Evolutionary conservation across 1,140 invertebrate species (phyloP).

Genomic region (Grapholita molesta): DNA sequence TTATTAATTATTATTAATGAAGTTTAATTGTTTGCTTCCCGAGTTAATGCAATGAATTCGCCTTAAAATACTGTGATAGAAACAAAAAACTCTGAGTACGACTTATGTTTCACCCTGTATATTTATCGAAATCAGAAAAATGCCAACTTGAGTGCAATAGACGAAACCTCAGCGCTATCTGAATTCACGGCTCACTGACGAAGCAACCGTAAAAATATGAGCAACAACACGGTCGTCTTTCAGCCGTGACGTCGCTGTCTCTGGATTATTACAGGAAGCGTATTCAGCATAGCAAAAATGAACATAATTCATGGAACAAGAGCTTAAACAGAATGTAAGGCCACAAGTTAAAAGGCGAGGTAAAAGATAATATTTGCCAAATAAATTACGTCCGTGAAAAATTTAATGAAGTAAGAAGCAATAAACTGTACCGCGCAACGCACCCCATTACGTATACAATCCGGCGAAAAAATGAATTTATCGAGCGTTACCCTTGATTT

Average conservation of each 20-base stretch:
- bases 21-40: too few relatives aligned
- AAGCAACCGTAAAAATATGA: constrained; percentile 4
- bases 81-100: too few relatives aligned
- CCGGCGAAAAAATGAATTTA: constrained; percentile 8
- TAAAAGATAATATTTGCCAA: background rate
- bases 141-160: background rate
- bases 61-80: too few relatives aligned
- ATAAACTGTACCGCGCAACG: background rate
- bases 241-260: background rate
- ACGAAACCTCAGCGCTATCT: background rate
- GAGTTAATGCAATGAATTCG: too few relatives aligned
- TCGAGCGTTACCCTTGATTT: constrained; percentile 1
- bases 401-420: background rate
- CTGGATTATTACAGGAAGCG: background rate
- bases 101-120: too few relatives aligned
- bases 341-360: background rate
- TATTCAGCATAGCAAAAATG: background rate
- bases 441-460: constrained; percentile 11
- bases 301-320: background rate
- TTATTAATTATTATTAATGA: too few relatives aligned
- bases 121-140: background rate
- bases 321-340: too few relatives aligned
- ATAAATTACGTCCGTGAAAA: background rate
- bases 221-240: background rate
- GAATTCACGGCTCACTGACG: background rate